Evolutionary conservation across 2,113 vertebrate genomes (phyloP).

Genomic region (Oreochromis aureus): DNA sequence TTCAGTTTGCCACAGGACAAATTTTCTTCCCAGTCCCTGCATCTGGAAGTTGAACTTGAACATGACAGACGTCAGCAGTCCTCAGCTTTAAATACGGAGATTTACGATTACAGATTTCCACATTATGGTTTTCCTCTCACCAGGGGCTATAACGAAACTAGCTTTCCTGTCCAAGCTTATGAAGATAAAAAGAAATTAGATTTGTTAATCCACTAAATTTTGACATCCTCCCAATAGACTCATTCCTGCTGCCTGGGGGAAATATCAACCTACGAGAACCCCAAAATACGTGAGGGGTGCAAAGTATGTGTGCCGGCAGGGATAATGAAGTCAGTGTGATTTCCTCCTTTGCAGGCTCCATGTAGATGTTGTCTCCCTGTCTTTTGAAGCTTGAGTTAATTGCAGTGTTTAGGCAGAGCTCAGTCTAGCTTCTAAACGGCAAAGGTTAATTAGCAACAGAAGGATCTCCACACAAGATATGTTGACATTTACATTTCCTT

Average conservation of each 20-base stretch:
- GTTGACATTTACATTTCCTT: conserved; percentile 72
- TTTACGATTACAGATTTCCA: conserved; percentile 45
- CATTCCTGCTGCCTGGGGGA: conserved; percentile 15
- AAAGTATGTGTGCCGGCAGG: not conserved
- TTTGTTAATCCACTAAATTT: conserved; percentile 59
- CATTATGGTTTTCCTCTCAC: conserved; percentile 39
- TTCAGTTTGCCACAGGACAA: not conserved
- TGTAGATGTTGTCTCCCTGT: conserved; percentile 56
- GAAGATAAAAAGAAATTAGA: conserved; percentile 63
- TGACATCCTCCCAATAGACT: conserved; percentile 33
- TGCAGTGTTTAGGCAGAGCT: conserved; percentile 65
- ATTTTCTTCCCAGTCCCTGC: conserved; percentile 12
- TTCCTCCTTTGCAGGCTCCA: conserved; percentile 5
- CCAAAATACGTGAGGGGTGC: conserved; percentile 10
- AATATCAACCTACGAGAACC: conserved; percentile 24
- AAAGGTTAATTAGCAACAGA: conserved; percentile 76
- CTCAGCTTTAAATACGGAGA: conserved; percentile 34
- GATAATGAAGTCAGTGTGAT: conserved; percentile 49
- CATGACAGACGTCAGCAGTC: conserved; percentile 17
- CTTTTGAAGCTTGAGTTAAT: conserved; percentile 60
- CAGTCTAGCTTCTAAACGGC: conserved; percentile 49
- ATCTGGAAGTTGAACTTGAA: conserved; percentile 49
- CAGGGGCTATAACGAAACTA: conserved; percentile 41
- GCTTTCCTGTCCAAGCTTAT: conserved; percentile 23
- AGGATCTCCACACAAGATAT: conserved; percentile 64